These are phyloP conservation scores for Herpetotheres cachinnans DNA, from an alignment of 2,113 vertebrate genomes.

Conservation along the genomic window DNA sequence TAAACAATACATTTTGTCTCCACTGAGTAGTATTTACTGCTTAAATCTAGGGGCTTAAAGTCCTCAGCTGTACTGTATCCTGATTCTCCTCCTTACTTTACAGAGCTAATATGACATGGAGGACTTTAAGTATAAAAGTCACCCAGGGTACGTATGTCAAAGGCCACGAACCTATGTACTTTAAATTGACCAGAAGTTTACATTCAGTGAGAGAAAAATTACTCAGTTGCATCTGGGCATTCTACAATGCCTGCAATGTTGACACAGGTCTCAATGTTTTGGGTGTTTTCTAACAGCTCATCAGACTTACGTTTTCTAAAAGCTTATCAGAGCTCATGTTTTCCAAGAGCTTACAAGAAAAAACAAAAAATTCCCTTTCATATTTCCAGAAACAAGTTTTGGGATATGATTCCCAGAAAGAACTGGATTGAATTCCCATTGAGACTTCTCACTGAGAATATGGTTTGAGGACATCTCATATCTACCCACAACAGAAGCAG, in stretches of 20 bases:
- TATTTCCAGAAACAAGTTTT: not conserved
- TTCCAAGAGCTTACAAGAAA: too few relatives aligned
- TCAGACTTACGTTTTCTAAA: too few relatives aligned
- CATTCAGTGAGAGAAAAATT: not conserved
- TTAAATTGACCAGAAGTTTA: not conserved
- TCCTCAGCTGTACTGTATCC: not conserved
- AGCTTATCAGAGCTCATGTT: too few relatives aligned
- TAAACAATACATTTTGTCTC: not conserved
- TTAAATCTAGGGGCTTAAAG: not conserved
- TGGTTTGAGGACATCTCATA: accelerated
- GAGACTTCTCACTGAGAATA: not conserved
- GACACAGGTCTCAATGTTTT: not conserved
- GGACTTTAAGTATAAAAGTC: not conserved
- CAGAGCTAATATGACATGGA: not conserved
- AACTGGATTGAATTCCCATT: not conserved
- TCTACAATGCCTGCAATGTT: not conserved
- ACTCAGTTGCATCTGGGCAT: not conserved
- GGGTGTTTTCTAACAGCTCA: not conserved
- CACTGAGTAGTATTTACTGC: not conserved
- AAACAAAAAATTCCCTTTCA: not conserved
- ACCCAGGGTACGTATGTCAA: not conserved
- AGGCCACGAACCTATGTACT: not conserved
- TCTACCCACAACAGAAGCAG: not conserved
- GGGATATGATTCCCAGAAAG: not conserved
- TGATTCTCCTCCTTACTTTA: not conserved